Conservation (phyloP, 2,888 invertebrate species). For the Escarpia spicata region DNA sequence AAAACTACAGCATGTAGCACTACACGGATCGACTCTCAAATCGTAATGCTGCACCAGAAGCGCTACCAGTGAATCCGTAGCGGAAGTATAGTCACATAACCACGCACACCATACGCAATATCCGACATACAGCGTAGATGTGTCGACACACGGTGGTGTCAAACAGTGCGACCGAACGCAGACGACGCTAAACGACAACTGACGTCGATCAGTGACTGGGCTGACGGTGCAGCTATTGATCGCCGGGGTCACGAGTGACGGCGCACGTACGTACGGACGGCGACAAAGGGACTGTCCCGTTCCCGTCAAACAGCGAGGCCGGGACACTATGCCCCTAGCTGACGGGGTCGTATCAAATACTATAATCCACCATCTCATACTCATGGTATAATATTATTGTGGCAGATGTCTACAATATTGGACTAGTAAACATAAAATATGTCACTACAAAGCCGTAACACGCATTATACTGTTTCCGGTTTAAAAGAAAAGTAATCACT, state of each 20-base stretch:
- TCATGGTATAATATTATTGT: not conserved
- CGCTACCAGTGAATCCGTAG: not conserved
- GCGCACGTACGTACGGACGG: not conserved
- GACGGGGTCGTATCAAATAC: slow-evolving; percentile 20
- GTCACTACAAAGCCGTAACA: not conserved
- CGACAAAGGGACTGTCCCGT: slow-evolving; percentile 22
- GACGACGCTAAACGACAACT: slow-evolving; percentile 19
- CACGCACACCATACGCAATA: slow-evolving; percentile 13
- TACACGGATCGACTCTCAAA: not conserved
- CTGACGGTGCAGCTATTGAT: slow-evolving; percentile 21
- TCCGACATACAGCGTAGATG: not conserved
- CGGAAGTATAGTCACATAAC: not conserved
- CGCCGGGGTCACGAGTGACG: not conserved
- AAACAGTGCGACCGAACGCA: not conserved
- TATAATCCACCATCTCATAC: slow-evolving; percentile 19
- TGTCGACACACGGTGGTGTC: slow-evolving; percentile 20
- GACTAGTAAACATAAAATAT: not conserved
- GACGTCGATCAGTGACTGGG: not conserved
- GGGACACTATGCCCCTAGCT: slow-evolving; percentile 8
- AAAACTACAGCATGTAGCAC: not conserved
- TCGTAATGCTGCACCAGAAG: not conserved
- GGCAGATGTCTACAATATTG: not conserved
- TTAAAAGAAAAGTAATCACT: slow-evolving; percentile 19
- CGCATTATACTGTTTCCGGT: not conserved
- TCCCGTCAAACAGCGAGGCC: slow-evolving; percentile 14